Base-by-base conservation (phyloP, 2,113 vertebrate species). In the Motacilla tschutschensis region DNA sequence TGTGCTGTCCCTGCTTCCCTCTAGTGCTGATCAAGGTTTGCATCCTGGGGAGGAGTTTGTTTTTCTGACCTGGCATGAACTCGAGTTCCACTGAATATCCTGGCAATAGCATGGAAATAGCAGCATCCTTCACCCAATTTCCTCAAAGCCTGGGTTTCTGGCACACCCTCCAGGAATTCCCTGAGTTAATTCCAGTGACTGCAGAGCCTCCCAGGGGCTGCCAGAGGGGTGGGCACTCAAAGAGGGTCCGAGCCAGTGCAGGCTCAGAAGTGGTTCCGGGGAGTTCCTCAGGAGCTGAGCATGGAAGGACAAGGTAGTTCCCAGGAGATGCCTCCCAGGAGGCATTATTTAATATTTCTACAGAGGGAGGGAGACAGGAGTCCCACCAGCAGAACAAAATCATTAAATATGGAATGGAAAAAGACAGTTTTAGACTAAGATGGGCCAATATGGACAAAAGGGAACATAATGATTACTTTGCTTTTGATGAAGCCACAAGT, bases 111-210 rank as follows among this genome's bases (percentile, higher is more conserved):
- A 8, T 7, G 38, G 78, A 44, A 88, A 78, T 8, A 80, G 69
- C 86, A 75, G 58, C 72, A n/a, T 90, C 87, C 73, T 72, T 62
- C 53, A 20, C 43, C 10, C 24, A 70, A 8, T 29, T 41, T 38
- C 82, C 17, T 81, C 44, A 2, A 79, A 83, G 47, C 29, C 87
- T 71, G 69, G 53, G 63, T 53, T 89, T 89, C 57, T 87, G 79
- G 79, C 89, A 90, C 85, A 90, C 84, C 79, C 81, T 84, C 66
- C 66, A 91, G 87, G 86, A 72, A 79, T 85, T 84, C 35, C 50
- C 57, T 12, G 51, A 79, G 44, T 54, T 43, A n/a, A 75, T 73
- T 81, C 51, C 22, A 40, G 74, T 28, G 71, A 14, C 19, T 83
- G 57, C 24, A 75, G 44, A 85, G 58, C 41, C 20, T 73, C 64